Evolutionary conservation across 2,113 vertebrate species (phyloP).

Genomic region (Solenodon paradoxus): DNA sequence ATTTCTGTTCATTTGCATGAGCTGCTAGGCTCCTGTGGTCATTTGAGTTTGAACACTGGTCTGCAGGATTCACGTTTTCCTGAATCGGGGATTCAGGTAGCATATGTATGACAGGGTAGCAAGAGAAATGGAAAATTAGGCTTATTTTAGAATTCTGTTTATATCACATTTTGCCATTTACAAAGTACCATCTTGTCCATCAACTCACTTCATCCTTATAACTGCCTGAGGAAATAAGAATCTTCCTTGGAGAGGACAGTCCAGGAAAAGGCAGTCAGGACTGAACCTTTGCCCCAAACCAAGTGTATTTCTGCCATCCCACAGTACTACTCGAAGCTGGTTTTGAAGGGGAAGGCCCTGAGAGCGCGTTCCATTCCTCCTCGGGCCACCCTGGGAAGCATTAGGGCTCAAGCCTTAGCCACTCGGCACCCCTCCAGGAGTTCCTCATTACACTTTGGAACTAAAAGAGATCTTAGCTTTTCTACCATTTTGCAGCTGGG

Average conservation of each 20-base stretch:
- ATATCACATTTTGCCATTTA: neutral
- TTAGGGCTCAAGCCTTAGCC: neutral
- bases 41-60: neutral
- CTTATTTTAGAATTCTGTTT: neutral
- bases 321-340: neutral
- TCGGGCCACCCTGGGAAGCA: neutral
- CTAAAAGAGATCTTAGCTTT: neutral
- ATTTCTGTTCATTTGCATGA: neutral
- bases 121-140: neutral
- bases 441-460: neutral
- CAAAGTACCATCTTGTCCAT: neutral
- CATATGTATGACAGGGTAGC: neutral
- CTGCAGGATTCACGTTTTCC: neutral
- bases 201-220: neutral
- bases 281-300: neutral
- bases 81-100: neutral
- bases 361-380: neutral
- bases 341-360: neutral
- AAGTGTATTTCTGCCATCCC: neutral
- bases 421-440: neutral
- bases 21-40: neutral
- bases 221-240: neutral
- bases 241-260: neutral
- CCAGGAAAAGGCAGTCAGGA: neutral
- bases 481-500: neutral